Percentiles rank a stretch among this genome's conserved stretches.
Conservation (phyloP, 1,140 invertebrate genomes). For the Yoshiicerus persimilis region DNA sequence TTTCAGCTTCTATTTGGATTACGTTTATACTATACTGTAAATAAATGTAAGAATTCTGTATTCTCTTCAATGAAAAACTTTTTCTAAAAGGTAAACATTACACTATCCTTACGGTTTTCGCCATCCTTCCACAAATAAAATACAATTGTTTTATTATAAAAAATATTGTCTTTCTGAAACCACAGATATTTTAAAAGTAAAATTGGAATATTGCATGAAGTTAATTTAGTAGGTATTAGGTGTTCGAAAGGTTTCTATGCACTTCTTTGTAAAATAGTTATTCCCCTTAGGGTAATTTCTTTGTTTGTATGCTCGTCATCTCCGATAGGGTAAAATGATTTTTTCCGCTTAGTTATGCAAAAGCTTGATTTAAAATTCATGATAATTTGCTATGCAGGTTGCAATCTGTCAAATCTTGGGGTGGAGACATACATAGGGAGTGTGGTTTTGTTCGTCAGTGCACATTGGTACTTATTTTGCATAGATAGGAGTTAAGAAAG, state of each 20-base stretch:
- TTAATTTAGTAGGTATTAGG: background rate
- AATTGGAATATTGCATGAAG: no score
- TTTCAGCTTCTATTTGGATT: background rate
- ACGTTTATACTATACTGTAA: no score
- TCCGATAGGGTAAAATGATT: background rate
- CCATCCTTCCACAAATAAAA: no score
- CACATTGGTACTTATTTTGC: background rate
- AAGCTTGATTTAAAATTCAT: conserved; percentile 6
- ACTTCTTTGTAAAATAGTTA: background rate
- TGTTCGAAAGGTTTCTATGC: no score
- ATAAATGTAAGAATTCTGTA: no score
- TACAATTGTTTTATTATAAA: no score
- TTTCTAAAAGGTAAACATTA: no score
- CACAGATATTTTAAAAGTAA: no score
- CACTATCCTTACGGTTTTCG: no score
- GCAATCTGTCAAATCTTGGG: background rate
- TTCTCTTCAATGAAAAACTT: no score
- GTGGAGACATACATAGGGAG: background rate
- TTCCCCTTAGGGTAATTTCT: background rate
- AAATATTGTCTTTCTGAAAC: no score
- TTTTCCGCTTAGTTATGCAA: conserved; percentile 1
- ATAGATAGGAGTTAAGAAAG: background rate
- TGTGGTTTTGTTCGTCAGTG: background rate
- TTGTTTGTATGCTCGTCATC: background rate
- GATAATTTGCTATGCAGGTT: background rate